Evolutionary conservation across 1,140 invertebrate species (phyloP), one percentile per base, ranked within the genome.

Genomic region (Drosophila rhopaloa): DNA sequence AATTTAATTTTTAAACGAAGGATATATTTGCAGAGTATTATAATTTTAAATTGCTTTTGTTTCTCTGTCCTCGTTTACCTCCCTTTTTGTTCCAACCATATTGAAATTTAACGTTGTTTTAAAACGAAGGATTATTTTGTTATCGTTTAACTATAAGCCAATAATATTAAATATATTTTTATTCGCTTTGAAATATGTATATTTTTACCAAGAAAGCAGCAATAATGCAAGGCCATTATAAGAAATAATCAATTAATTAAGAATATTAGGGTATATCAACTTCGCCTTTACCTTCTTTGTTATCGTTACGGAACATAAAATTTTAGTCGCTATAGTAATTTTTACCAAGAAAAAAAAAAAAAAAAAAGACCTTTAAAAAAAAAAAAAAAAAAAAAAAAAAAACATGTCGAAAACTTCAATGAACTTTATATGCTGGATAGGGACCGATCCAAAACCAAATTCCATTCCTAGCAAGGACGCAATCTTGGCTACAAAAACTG

Each of bases 401-500:
- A n/a, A n/a, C n/a, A n/a, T 7, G 32, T 7, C 6, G n/a, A 9
- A 41, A 62, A 50, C 59, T 51, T 59, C 19, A 56, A 50, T 29
- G 14, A 47, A 66, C n/a, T 19, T 24, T 47, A 73, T 59, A 11
- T 27, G 14, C 40, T 5, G 19, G 11, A 16, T 13, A 56, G 56
- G 41, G 9, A 40, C 19, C 50, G 35, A 44, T 65, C 43, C 41
- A 24, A 51, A 68, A 19, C n/a, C 16, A 10, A 50, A 59, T 50
- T 37, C 35, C 44, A 32, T 40, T 37, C 44, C 56, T 13, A 11
- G 24, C 58, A 38, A 6, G 14, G 24, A 27, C 55, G 24, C 32
- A 24, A 35, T 58, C 41, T 46, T 58, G 27, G 48, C 24, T 56
- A 50, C 56, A 70, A 77, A 81, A 82, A 78, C 60, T 83, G 72